Percentiles rank a stretch among this genome's conserved stretches.
phyloP scores from a whole-genome alignment of 2,888 invertebrate species.

The Caenorhabditis zanzibari region DNA sequence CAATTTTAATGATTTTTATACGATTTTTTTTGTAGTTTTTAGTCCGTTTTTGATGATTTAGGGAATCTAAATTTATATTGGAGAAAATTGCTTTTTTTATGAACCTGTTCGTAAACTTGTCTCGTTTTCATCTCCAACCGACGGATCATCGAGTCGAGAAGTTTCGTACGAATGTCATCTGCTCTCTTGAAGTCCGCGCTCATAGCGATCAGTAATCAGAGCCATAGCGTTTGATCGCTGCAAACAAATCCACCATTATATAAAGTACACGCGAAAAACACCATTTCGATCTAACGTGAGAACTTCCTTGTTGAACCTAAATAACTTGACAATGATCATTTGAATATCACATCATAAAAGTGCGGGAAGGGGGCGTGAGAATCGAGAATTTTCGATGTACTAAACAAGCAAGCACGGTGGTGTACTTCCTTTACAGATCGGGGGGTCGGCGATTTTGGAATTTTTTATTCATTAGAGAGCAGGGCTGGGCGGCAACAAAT shows the following conservation, averaged over 20 bases:
- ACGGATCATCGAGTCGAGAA: conserved; percentile 34
- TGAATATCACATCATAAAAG: background rate
- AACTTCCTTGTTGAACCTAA: background rate
- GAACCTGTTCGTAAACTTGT: background rate
- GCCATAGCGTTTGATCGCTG: background rate
- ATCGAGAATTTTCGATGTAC: background rate
- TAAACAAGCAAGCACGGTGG: background rate
- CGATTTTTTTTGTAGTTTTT: too few species aligned
- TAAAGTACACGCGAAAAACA: background rate
- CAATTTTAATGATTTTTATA: too few species aligned
- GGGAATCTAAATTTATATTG: too few species aligned
- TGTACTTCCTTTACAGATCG: background rate
- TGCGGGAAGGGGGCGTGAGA: background rate
- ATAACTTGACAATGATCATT: background rate
- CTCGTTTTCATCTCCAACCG: conserved; percentile 18
- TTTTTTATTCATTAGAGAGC: too few species aligned
- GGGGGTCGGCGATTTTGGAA: background rate
- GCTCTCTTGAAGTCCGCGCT: background rate
- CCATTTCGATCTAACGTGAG: background rate
- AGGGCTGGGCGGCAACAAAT: too few species aligned
- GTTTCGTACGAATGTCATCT: conserved; percentile 34
- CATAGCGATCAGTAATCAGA: background rate
- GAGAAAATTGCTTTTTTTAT: too few species aligned
- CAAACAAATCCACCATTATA: too few species aligned
- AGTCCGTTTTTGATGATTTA: too few species aligned